These are phyloP conservation scores for Lycopodina hypogea DNA, from an alignment of 37 sponge, comb jelly and placozoan species.

Conservation along the genomic window DNA sequence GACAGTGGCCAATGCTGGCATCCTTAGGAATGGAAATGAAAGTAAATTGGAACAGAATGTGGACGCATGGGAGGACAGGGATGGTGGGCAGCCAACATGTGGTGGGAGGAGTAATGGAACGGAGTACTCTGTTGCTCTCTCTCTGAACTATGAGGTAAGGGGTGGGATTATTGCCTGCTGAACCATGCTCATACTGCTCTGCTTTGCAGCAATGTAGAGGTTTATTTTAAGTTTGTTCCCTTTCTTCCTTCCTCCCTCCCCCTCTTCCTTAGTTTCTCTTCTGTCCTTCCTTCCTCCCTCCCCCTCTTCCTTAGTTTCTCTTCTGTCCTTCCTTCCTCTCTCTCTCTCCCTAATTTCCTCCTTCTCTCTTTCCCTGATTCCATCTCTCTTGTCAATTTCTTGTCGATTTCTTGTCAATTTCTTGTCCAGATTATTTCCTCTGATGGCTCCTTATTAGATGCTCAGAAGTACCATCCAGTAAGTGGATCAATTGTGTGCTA, in stretches of 20 bases:
- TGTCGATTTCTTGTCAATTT: too few species aligned
- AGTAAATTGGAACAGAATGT: neutral
- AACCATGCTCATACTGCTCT: neutral
- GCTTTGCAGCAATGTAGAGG: too few species aligned
- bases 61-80: neutral
- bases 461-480: neutral
- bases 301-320: neutral
- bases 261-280: neutral
- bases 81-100: neutral
- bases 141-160: conserved; percentile 39
- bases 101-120: neutral
- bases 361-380: neutral
- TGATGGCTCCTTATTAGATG: neutral
- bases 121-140: conserved; percentile 20
- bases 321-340: neutral
- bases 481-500: too few species aligned
- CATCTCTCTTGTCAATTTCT: conserved; percentile 1
- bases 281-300: neutral
- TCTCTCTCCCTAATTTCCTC: conserved; percentile 6
- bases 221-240: neutral
- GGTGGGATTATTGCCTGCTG: too few species aligned
- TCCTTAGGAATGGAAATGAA: neutral
- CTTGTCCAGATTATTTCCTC: neutral
- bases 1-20: neutral
- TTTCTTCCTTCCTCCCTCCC: neutral